phyloP scores from a whole-genome alignment of 2,888 invertebrate species.

The Omphaloscelis lunosa region DNA sequence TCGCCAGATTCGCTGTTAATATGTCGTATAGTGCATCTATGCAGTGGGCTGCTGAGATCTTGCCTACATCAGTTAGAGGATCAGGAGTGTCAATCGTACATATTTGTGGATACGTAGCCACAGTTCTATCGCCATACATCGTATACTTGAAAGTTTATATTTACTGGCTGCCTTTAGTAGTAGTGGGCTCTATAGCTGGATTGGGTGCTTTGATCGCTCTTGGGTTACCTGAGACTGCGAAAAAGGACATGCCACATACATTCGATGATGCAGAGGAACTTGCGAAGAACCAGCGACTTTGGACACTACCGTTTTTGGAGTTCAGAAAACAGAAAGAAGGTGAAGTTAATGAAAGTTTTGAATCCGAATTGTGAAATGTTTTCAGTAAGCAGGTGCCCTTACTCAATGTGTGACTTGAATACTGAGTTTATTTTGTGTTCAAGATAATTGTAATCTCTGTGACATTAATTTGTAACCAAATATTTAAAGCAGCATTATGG shows the following conservation, averaged over 20 bases:
- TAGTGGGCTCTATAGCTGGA: slow-evolving; percentile 47
- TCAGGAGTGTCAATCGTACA: slow-evolving; percentile 78
- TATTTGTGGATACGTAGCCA: slow-evolving; percentile 77
- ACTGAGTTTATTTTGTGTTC: neutral
- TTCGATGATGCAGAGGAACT: slow-evolving; percentile 61
- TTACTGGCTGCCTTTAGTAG: slow-evolving; percentile 61
- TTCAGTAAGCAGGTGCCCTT: neutral
- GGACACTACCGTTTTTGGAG: slow-evolving; percentile 63
- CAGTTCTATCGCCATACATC: slow-evolving; percentile 75
- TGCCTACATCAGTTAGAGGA: slow-evolving; percentile 79
- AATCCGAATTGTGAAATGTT: slow-evolving; percentile 39
- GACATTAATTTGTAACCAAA: neutral
- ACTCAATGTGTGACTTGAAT: neutral
- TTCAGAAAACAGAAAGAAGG: slow-evolving; percentile 47
- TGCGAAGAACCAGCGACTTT: slow-evolving; percentile 61
- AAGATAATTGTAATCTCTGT: neutral
- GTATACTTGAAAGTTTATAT: slow-evolving; percentile 57
- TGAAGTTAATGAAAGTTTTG: slow-evolving; percentile 48
- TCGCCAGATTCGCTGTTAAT: slow-evolving; percentile 79
- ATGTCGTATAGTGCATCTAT: slow-evolving; percentile 74
- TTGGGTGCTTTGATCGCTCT: slow-evolving; percentile 59
- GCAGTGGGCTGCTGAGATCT: slow-evolving; percentile 81
- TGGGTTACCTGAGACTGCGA: slow-evolving; percentile 70
- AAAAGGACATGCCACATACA: slow-evolving; percentile 70
- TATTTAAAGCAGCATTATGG: neutral